These are phyloP conservation scores for Blastomussa wellsi DNA, from an alignment of 92 coral and sea anemone species.

Conservation along the genomic window DNA sequence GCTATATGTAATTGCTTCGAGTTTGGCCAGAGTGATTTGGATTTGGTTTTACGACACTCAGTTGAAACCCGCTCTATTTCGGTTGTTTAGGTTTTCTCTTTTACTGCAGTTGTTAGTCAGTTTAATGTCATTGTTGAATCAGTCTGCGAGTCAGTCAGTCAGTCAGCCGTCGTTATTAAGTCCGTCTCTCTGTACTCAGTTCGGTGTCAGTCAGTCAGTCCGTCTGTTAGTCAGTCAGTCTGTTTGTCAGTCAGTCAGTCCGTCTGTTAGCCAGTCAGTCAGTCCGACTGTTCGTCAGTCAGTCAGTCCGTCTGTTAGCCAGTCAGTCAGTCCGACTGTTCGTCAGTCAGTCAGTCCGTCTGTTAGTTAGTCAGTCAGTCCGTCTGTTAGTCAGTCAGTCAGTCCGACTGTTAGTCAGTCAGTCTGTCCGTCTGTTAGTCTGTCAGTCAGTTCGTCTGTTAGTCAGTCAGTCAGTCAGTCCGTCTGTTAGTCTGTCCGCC, in stretches of 20 bases:
- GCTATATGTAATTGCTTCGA: too few species aligned
- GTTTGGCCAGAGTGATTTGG: too few species aligned
- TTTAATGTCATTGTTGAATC: not conserved
- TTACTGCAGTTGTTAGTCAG: not conserved
- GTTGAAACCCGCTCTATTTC: too few species aligned
- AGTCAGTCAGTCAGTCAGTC: not conserved
- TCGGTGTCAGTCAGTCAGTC: not conserved
- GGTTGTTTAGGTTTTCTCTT: not conserved
- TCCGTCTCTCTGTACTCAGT: not conserved
- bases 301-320: not conserved
- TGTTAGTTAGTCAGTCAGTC: not conserved
- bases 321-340: not conserved
- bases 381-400: not conserved
- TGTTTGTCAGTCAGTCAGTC: not conserved
- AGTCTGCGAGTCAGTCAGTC: not conserved
- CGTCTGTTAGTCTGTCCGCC: not conserved
- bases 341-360: not conserved
- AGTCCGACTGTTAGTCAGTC: not conserved
- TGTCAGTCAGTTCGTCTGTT: not conserved
- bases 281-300: not conserved
- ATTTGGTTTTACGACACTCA: too few species aligned
- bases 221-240: not conserved
- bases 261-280: not conserved
- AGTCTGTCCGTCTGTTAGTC: not conserved
- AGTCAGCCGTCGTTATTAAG: not conserved